A percentile compares a stretch with the other conserved stretches of the same genome.
These are phyloP conservation scores for Mormyrus iriodes DNA, from an alignment of 2,113 vertebrate genomes.

Conservation along the genomic window DNA sequence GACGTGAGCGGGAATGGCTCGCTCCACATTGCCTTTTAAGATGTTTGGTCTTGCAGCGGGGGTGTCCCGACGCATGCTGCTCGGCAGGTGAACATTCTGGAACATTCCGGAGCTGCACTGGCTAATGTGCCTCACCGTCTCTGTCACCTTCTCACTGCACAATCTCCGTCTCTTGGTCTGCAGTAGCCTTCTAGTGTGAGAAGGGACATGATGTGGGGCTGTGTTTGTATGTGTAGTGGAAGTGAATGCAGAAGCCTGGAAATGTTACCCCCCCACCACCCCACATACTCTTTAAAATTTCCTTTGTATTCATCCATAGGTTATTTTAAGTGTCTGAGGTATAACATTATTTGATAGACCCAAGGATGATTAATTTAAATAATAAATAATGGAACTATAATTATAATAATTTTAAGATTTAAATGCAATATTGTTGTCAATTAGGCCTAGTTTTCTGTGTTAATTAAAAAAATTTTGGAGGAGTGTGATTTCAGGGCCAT, in stretches of 20 bases:
- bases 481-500: neutral
- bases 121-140: neutral
- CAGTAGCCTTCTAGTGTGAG: neutral
- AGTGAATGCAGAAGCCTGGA: neutral
- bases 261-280: neutral
- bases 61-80: neutral
- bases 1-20: neutral
- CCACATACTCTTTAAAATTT: neutral
- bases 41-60: neutral
- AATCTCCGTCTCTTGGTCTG: neutral
- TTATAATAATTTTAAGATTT: neutral
- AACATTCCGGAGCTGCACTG: neutral
- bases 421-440: neutral
- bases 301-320: neutral
- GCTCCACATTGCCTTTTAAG: too few species aligned
- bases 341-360: neutral
- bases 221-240: neutral
- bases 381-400: neutral
- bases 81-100: neutral
- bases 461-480: neutral
- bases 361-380: neutral
- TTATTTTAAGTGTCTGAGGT: neutral
- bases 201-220: neutral
- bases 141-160: neutral
- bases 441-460: neutral